Conservation (phyloP, 2,113 vertebrate species). For the Galeopterus variegatus region DNA sequence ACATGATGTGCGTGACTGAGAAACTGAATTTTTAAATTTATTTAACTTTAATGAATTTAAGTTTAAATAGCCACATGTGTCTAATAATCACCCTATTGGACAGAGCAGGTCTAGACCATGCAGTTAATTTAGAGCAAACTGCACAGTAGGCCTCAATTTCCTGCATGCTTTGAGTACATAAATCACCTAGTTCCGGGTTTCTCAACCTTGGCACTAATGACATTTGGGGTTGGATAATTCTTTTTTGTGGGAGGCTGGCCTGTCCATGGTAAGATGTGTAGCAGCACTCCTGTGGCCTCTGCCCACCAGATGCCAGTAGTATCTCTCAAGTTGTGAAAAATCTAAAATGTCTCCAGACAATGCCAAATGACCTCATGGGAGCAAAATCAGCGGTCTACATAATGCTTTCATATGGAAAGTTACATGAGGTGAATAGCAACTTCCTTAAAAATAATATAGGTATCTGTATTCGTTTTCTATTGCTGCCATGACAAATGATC, state of each 20-base stretch:
- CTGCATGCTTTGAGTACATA: neutral
- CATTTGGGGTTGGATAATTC: neutral
- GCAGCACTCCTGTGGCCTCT: neutral
- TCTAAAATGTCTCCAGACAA: neutral
- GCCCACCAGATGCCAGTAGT: too few species aligned
- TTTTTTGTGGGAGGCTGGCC: neutral
- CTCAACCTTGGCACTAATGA: neutral
- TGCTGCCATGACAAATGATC: neutral
- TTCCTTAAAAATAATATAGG: neutral
- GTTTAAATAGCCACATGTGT: neutral
- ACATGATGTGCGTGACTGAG: neutral
- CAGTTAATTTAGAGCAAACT: neutral
- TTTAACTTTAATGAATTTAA: neutral
- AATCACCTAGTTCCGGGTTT: neutral
- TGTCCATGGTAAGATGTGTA: neutral
- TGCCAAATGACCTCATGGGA: neutral
- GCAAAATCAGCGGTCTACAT: neutral
- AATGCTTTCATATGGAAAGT: neutral
- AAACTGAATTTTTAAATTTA: neutral
- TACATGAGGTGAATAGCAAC: neutral
- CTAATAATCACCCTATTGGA: neutral
- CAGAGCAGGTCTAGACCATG: neutral
- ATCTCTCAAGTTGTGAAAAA: neutral
- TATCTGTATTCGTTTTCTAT: neutral
- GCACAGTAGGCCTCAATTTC: neutral